phyloP scores from a whole-genome alignment of 2,797 vertebrate species.

The Enteromius mattozi region DNA sequence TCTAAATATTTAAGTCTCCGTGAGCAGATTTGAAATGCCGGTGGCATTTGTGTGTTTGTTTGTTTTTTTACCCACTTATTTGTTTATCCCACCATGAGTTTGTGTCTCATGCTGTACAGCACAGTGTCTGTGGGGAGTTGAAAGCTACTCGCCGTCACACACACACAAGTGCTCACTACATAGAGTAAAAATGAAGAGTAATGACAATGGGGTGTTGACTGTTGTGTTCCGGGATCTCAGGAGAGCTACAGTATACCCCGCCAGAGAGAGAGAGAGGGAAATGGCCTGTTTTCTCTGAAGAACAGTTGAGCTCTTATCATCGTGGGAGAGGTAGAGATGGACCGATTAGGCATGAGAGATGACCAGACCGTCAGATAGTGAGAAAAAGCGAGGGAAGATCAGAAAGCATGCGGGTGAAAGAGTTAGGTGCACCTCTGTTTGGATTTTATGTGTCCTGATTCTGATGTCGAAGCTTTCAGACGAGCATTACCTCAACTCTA shows the following conservation, averaged over 20 bases:
- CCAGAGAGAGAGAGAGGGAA: constrained; percentile 46
- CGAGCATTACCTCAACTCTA: constrained; percentile 11
- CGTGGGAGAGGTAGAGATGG: constrained; percentile 72
- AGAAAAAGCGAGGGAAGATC: constrained; percentile 52
- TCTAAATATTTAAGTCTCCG: not conserved
- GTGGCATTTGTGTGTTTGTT: constrained; percentile 3
- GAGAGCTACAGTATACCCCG: constrained; percentile 47
- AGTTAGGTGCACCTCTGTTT: constrained; percentile 5
- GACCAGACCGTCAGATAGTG: constrained; percentile 31
- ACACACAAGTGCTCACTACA: not conserved
- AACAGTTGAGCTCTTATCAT: constrained; percentile 70
- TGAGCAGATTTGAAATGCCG: not conserved
- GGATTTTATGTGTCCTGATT: constrained; percentile 1
- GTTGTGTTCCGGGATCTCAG: constrained; percentile 60
- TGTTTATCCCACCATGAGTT: constrained; percentile 39
- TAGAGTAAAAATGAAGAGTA: constrained; percentile 41
- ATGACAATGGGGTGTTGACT: constrained; percentile 54
- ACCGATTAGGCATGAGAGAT: constrained; percentile 63
- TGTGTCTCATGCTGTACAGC: constrained; percentile 29
- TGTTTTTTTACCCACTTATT: constrained; percentile 7
- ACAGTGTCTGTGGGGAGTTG: constrained; percentile 23
- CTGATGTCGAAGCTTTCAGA: not conserved
- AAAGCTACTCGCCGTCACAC: constrained; percentile 11
- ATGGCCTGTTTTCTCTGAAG: constrained; percentile 60
- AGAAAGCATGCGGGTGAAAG: constrained; percentile 54